Percentiles rank a stretch among this genome's conserved stretches.
These are phyloP conservation scores for Planiliza haematocheilus DNA, from an alignment of 2,113 vertebrate species.

Conservation along the genomic window DNA sequence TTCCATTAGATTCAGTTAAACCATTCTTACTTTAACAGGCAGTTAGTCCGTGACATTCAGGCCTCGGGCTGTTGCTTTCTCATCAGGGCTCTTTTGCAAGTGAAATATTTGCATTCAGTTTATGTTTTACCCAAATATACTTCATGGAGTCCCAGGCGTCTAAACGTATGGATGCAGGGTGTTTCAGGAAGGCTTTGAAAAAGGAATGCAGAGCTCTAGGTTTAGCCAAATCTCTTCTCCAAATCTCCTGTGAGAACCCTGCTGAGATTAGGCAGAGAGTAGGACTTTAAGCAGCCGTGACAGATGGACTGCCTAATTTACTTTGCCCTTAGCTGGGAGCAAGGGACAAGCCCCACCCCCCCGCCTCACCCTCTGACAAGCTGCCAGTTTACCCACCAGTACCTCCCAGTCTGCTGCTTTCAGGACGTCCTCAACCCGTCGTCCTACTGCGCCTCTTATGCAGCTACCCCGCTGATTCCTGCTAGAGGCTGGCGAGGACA, in stretches of 20 bases:
- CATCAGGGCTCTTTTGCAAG: neutral
- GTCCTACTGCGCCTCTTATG: slow-evolving; percentile 28
- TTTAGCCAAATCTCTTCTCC: slow-evolving; percentile 71
- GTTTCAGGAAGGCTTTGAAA: slow-evolving; percentile 36
- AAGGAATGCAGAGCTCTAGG: slow-evolving; percentile 49
- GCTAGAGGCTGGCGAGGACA: slow-evolving; percentile 21
- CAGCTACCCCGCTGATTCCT: slow-evolving; percentile 40
- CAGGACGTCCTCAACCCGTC: slow-evolving; percentile 18
- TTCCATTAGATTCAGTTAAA: slow-evolving; percentile 13
- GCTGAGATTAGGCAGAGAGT: slow-evolving; percentile 76
- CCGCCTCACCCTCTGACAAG: slow-evolving; percentile 41
- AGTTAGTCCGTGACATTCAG: neutral
- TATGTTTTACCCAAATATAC: neutral
- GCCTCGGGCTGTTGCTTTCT: slow-evolving; percentile 17
- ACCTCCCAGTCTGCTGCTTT: slow-evolving; percentile 55
- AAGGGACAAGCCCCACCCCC: slow-evolving; percentile 46
- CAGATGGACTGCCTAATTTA: slow-evolving; percentile 83
- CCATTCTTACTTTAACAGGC: neutral
- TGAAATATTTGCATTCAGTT: slow-evolving; percentile 31
- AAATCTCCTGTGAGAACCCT: slow-evolving; percentile 73
- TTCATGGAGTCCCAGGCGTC: slow-evolving; percentile 18
- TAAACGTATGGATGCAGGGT: slow-evolving; percentile 25
- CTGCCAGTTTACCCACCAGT: slow-evolving; percentile 18
- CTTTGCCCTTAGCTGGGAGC: slow-evolving; percentile 75
- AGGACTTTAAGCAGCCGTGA: slow-evolving; percentile 72